These are phyloP conservation scores for Heliothis virescens DNA, from an alignment of 1,140 invertebrate species.

Conservation along the genomic window DNA sequence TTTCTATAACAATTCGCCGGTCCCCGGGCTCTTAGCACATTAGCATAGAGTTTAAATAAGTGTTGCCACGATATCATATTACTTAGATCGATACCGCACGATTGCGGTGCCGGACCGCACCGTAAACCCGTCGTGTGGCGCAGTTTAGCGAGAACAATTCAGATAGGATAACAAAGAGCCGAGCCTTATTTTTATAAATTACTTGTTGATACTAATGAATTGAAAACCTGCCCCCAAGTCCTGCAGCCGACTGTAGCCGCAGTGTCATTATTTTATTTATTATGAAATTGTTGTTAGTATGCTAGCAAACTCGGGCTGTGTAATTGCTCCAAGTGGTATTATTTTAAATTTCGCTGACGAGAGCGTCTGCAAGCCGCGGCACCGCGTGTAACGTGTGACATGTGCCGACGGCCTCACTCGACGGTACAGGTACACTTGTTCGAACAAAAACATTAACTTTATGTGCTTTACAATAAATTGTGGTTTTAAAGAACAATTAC, in stretches of 20 bases:
- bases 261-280: constrained; percentile 1
- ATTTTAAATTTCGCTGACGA: background rate
- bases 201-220: too few relatives aligned
- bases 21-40: too few relatives aligned
- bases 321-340: constrained; percentile 15
- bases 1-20: too few relatives aligned
- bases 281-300: constrained; percentile 24
- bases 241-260: background rate
- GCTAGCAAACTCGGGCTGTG: constrained; percentile 26
- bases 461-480: background rate
- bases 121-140: too few relatives aligned
- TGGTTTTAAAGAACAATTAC: background rate
- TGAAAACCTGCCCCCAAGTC: background rate
- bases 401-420: too few relatives aligned
- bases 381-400: background rate
- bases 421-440: background rate
- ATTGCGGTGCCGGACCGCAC: too few relatives aligned
- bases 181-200: too few relatives aligned
- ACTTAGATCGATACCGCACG: too few relatives aligned
- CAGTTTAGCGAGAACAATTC: too few relatives aligned
- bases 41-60: too few relatives aligned
- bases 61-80: too few relatives aligned
- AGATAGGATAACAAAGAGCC: too few relatives aligned
- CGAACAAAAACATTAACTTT: background rate
- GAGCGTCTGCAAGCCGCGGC: background rate